A percentile compares a stretch with the other conserved stretches of the same genome.
These are phyloP conservation scores for Morphnarchus princeps DNA, from an alignment of 2,113 vertebrate species.

Conservation along the genomic window DNA sequence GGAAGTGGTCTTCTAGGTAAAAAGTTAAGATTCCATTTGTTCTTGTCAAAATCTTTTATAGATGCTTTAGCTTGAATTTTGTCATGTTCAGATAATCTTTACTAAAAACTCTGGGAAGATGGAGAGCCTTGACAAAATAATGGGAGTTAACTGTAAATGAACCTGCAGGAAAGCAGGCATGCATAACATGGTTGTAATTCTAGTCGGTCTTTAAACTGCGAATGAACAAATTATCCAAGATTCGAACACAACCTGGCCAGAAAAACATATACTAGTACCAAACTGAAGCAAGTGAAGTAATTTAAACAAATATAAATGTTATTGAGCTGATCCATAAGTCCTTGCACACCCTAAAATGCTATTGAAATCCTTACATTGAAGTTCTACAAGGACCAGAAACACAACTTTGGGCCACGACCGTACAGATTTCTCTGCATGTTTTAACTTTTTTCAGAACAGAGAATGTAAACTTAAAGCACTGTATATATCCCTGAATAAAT, in stretches of 20 bases:
- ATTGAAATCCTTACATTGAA: neutral
- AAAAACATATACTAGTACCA: neutral
- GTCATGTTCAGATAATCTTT: fast-evolving
- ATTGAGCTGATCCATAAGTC: neutral
- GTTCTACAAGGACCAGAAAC: neutral
- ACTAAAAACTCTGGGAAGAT: neutral
- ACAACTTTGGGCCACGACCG: neutral
- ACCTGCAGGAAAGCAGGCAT: neutral
- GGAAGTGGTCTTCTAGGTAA: neutral
- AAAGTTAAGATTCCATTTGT: neutral
- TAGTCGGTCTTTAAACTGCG: neutral
- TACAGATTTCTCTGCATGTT: neutral
- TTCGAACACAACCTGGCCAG: neutral
- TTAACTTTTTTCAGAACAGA: neutral
- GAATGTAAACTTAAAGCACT: neutral
- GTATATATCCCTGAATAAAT: neutral
- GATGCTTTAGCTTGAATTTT: neutral
- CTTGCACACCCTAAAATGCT: neutral
- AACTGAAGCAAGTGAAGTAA: neutral
- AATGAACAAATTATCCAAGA: neutral
- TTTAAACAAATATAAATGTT: neutral
- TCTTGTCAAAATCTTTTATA: neutral
- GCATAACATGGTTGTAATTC: neutral
- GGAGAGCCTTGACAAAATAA: neutral
- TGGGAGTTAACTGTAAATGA: neutral